These are phyloP conservation scores for Brachionichthys hirsutus DNA, from an alignment of 2,113 vertebrate genomes.

Conservation along the genomic window DNA sequence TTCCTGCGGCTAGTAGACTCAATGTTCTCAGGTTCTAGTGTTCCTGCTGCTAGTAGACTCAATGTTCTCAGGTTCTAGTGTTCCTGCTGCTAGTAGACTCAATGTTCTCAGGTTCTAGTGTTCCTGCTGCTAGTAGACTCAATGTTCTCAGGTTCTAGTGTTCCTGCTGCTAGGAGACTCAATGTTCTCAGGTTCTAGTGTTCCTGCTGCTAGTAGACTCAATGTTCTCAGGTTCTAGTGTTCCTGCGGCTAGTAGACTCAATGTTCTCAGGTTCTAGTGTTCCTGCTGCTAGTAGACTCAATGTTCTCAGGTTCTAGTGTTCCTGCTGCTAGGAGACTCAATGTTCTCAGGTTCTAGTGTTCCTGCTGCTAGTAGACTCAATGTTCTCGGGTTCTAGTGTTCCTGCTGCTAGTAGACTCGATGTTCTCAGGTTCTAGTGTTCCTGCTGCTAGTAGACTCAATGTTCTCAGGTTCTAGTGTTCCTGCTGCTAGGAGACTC, in stretches of 20 bases:
- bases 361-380: slow-evolving; percentile 33
- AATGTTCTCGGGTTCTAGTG: slow-evolving; percentile 51
- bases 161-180: slow-evolving; percentile 37
- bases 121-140: slow-evolving; percentile 33
- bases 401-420: slow-evolving; percentile 33
- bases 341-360: slow-evolving; percentile 51
- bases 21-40: slow-evolving; percentile 51
- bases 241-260: slow-evolving; percentile 33
- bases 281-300: slow-evolving; percentile 33
- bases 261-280: slow-evolving; percentile 51
- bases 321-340: slow-evolving; percentile 37
- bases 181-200: slow-evolving; percentile 51
- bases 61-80: slow-evolving; percentile 51
- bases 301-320: slow-evolving; percentile 51
- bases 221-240: slow-evolving; percentile 51
- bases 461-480: slow-evolving; percentile 51
- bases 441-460: slow-evolving; percentile 33
- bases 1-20: slow-evolving; percentile 33
- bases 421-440: slow-evolving; percentile 51
- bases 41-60: slow-evolving; percentile 33
- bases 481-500: slow-evolving; percentile 37
- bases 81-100: slow-evolving; percentile 33
- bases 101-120: slow-evolving; percentile 51
- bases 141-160: slow-evolving; percentile 51
- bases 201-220: slow-evolving; percentile 33